phyloP scores from a whole-genome alignment of 2,797 vertebrate genomes.

The Rhincodon typus region DNA sequence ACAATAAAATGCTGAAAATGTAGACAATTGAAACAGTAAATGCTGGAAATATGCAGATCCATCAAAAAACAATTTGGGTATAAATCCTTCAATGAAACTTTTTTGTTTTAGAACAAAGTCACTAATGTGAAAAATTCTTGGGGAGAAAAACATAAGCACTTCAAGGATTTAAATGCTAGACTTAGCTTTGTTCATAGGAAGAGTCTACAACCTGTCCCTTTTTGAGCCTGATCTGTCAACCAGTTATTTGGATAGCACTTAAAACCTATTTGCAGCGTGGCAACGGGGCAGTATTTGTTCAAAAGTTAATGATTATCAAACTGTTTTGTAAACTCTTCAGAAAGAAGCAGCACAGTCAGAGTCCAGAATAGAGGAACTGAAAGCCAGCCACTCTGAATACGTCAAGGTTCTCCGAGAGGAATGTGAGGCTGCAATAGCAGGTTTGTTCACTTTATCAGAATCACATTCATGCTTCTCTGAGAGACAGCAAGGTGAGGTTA shows the following conservation, averaged over 20 bases:
- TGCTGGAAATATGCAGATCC: not conserved
- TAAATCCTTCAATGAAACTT: not conserved
- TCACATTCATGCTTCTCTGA: not conserved
- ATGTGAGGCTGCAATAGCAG: slow-evolving; percentile 54
- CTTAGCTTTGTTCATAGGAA: no score
- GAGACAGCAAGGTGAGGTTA: not conserved
- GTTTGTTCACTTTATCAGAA: slow-evolving; percentile 48
- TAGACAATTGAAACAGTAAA: not conserved
- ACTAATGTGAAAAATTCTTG: not conserved
- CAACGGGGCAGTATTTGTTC: not conserved
- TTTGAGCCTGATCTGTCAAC: no score
- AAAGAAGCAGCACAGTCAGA: not conserved
- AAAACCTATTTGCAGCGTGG: not conserved
- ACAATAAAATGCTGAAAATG: not conserved
- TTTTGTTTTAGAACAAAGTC: not conserved
- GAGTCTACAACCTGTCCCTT: no score
- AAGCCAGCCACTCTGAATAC: slow-evolving; percentile 57
- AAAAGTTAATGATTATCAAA: slow-evolving; percentile 12
- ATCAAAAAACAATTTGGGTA: not conserved
- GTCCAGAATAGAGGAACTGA: slow-evolving; percentile 53
- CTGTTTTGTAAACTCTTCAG: not conserved
- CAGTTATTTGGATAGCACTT: not conserved
- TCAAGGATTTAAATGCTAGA: not conserved
- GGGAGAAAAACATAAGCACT: not conserved
- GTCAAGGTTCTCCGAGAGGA: slow-evolving; percentile 50